Evolutionary conservation across 2,888 invertebrate species (phyloP).

Genomic region (Parnassius mnemosyne): DNA sequence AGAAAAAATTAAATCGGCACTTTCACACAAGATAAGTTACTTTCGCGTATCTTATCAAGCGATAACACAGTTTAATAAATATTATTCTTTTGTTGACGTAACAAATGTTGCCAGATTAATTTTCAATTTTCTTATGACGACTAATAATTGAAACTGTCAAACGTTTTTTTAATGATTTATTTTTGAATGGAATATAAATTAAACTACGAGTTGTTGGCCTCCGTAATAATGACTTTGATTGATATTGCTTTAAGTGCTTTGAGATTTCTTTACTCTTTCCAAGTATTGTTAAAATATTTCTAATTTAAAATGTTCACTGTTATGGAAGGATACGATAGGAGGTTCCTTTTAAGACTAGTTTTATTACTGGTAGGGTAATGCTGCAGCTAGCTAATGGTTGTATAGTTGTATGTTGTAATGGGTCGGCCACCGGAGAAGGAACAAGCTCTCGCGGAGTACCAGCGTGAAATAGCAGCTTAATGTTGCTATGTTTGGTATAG

Average conservation of each 20-base stretch:
- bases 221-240: constrained; percentile 22
- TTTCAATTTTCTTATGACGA: background rate
- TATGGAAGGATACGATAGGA: too few species aligned
- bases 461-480: too few species aligned
- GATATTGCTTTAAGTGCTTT: constrained; percentile 7
- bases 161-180: constrained; percentile 16
- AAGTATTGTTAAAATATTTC: too few species aligned
- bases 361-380: too few species aligned
- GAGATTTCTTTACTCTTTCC: too few species aligned
- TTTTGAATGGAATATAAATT: constrained; percentile 13
- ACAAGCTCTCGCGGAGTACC: too few species aligned
- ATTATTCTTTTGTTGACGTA: constrained; percentile 2
- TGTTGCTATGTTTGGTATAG: too few species aligned
- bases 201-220: background rate
- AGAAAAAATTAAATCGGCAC: constrained; percentile 9
- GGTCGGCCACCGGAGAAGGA: too few species aligned
- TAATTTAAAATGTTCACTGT: too few species aligned
- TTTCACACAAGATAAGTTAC: background rate
- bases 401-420: too few species aligned
- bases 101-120: constrained; percentile 7
- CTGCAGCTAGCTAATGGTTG: too few species aligned
- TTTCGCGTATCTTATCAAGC: background rate
- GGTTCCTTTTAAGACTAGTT: too few species aligned
- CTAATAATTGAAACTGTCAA: constrained; percentile 19
- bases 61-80: constrained; percentile 10